phyloP scores from a whole-genome alignment of 2,888 invertebrate species.

The Acanthosoma haemorrhoidale region DNA sequence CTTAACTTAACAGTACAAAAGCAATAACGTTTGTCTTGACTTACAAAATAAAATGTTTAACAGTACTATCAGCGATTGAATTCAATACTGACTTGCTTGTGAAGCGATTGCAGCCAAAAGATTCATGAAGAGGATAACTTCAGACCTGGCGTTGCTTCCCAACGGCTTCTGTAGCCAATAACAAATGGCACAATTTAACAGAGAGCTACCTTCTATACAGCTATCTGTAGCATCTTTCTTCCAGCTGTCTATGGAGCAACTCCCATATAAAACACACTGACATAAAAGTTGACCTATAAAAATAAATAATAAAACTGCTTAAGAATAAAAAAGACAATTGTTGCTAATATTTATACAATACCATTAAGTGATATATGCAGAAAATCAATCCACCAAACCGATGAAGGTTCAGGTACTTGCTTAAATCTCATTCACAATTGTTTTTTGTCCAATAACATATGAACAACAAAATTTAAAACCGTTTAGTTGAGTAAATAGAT shows the following conservation, averaged over 20 bases:
- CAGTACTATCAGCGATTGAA: not conserved
- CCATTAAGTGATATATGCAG: too few relatives aligned
- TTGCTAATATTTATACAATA: too few relatives aligned
- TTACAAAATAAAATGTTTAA: too few relatives aligned
- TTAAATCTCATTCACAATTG: too few relatives aligned
- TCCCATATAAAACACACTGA: conserved; percentile 47
- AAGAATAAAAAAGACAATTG: too few relatives aligned
- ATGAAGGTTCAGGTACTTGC: too few relatives aligned
- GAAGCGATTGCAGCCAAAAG: conserved; percentile 57
- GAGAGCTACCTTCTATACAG: conserved; percentile 57
- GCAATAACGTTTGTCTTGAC: too few relatives aligned
- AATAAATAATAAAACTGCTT: conserved; percentile 24
- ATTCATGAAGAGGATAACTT: conserved; percentile 63
- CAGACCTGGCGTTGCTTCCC: conserved; percentile 51
- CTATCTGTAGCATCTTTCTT: conserved; percentile 47
- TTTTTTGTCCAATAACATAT: too few relatives aligned
- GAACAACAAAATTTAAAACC: too few relatives aligned
- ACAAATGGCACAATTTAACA: conserved; percentile 64
- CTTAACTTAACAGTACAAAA: too few relatives aligned
- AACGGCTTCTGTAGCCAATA: conserved; percentile 60
- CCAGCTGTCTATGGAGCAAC: conserved; percentile 46
- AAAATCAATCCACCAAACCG: too few relatives aligned
- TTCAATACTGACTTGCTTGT: conserved; percentile 1
- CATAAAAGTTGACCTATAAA: conserved; percentile 47
- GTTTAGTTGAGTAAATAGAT: too few relatives aligned